Conservation (phyloP, 2,888 invertebrate genomes). For the Drosophila antonietae region DNA sequence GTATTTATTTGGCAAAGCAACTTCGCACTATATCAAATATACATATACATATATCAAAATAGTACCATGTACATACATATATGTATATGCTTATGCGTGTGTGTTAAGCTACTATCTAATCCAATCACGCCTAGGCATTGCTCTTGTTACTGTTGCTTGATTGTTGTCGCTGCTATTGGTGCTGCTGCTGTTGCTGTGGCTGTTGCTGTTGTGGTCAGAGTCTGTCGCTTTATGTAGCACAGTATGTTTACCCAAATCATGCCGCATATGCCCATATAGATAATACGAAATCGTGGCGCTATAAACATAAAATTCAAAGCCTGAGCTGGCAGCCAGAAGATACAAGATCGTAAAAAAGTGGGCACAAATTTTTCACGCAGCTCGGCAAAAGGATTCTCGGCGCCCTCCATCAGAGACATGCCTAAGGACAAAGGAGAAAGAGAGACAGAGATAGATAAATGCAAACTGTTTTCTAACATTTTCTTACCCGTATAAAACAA, state of each 20-base stretch:
- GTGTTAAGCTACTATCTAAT: conserved; percentile 49
- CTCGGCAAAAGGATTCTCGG: conserved; percentile 89
- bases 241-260: conserved; percentile 94
- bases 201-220: conserved; percentile 32
- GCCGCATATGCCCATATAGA: conserved; percentile 91
- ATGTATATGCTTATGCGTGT: conserved; percentile 8
- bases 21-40: conserved; percentile 52
- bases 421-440: conserved; percentile 84
- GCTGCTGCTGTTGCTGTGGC: neutral
- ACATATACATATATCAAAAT: conserved; percentile 17
- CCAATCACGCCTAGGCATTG: conserved; percentile 43
- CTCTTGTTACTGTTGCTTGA: conserved; percentile 13
- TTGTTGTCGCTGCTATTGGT: conserved; percentile 7
- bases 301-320: conserved; percentile 91
- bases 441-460: neutral
- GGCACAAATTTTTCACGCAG: conserved; percentile 89
- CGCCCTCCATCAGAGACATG: conserved; percentile 91
- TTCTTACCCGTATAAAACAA: conserved; percentile 89
- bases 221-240: conserved; percentile 90
- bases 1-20: conserved; percentile 64
- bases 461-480: too few relatives aligned
- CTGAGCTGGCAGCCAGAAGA: conserved; percentile 94
- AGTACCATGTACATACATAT: neutral
- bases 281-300: conserved; percentile 90
- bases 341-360: conserved; percentile 90